phyloP scores from a whole-genome alignment of 2,888 invertebrate genomes.

The Autographa pulchrina region DNA sequence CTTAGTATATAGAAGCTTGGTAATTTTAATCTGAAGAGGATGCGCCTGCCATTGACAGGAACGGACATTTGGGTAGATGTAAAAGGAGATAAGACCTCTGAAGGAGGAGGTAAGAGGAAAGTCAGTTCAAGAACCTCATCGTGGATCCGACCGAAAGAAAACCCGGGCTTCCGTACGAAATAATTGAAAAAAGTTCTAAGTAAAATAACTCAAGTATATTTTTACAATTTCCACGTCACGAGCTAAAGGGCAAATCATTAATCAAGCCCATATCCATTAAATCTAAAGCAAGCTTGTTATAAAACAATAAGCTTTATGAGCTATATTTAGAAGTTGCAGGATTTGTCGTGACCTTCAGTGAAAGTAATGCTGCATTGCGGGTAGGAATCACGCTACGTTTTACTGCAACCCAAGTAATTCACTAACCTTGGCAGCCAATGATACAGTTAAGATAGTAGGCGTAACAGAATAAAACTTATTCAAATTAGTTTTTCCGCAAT shows the following conservation, averaged over 20 bases:
- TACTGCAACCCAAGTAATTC: conserved; percentile 72
- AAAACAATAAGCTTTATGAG: conserved; percentile 30
- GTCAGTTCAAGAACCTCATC: neutral
- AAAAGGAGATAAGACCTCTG: neutral
- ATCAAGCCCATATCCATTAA: conserved; percentile 22
- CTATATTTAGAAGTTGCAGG: conserved; percentile 70
- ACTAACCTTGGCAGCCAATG: conserved; percentile 71
- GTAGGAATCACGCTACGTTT: conserved; percentile 78
- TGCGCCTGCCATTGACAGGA: neutral
- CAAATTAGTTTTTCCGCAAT: conserved; percentile 9
- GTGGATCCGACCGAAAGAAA: neutral
- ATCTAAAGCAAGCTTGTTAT: conserved; percentile 24
- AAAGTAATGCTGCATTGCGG: conserved; percentile 83
- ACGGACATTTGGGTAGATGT: neutral
- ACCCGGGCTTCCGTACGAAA: neutral
- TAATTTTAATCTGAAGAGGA: neutral
- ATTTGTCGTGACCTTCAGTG: conserved; percentile 76
- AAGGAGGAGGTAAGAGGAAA: neutral
- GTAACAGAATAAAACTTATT: conserved; percentile 28
- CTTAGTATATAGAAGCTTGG: neutral
- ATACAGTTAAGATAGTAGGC: conserved; percentile 56
- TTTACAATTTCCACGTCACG: neutral
- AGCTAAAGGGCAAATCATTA: conserved; percentile 16
- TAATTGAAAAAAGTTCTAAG: neutral
- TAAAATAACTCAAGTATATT: neutral